Percentiles rank a stretch among this genome's conserved stretches.
Conservation (phyloP, 2,797 vertebrate species). For the Megalops cyprinoides region DNA sequence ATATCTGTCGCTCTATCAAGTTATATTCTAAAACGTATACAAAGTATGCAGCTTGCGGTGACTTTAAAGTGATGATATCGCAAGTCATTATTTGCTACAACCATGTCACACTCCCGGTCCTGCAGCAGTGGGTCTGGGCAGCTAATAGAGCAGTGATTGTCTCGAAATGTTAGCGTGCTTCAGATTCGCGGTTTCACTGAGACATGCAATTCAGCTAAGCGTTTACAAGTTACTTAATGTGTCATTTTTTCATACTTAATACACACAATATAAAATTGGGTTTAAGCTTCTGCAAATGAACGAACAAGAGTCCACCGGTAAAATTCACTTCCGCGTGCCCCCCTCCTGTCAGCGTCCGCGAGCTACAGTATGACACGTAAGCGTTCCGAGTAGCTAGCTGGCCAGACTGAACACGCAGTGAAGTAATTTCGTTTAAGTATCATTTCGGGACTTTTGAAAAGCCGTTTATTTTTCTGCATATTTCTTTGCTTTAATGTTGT, state of each 20-base stretch:
- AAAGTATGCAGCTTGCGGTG: no score
- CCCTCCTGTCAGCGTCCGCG: constrained; percentile 50
- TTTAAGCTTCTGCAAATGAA: neutral
- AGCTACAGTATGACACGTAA: constrained; percentile 80
- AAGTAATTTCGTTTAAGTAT: constrained; percentile 70
- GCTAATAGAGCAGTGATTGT: neutral
- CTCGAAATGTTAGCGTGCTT: neutral
- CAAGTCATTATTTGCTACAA: neutral
- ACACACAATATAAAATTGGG: neutral
- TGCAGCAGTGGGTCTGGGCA: neutral
- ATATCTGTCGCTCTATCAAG: no score
- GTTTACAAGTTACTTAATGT: neutral
- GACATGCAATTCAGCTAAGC: neutral
- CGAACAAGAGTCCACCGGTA: neutral
- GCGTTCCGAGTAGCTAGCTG: constrained; percentile 48
- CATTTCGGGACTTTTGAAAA: constrained; percentile 21
- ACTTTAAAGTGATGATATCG: no score
- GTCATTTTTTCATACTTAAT: neutral
- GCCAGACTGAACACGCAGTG: constrained; percentile 7
- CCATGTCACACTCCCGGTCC: neutral
- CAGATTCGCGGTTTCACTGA: neutral
- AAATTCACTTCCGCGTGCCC: neutral
- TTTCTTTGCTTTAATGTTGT: no score
- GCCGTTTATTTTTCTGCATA: no score
- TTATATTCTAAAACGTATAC: no score